These are phyloP conservation scores for Rousettus madagascariensis DNA, from an alignment of 2,797 vertebrate genomes.

Conservation along the genomic window DNA sequence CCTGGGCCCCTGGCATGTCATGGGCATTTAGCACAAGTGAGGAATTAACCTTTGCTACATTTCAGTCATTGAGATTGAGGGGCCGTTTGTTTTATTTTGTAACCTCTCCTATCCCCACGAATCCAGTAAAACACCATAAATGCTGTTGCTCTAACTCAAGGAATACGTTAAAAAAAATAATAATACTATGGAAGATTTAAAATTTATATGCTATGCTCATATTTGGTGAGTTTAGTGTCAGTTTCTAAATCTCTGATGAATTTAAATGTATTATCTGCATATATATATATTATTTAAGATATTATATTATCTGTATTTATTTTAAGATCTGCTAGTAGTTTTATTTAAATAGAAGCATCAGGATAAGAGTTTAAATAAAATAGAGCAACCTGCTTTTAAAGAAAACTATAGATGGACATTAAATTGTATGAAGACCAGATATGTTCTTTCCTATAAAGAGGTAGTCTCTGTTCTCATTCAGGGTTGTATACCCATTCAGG, in stretches of 20 bases:
- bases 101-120: neutral
- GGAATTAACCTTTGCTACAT: too few relatives aligned
- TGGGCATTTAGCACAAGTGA: neutral
- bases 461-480: neutral
- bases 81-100: neutral
- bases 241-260: neutral
- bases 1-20: neutral
- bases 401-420: neutral
- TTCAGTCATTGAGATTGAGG: neutral
- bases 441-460: neutral
- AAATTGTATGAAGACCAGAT: neutral
- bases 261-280: neutral
- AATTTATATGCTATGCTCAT: neutral
- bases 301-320: neutral
- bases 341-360: conserved; percentile 17
- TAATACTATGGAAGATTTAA: neutral
- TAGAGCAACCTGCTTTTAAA: neutral
- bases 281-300: neutral
- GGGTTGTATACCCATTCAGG: neutral
- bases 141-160: neutral
- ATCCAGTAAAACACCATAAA: neutral
- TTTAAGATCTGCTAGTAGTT: neutral
- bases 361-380: neutral
- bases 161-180: neutral
- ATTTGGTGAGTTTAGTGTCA: conserved; percentile 2